Base-by-base conservation (phyloP, 2,888 invertebrate genomes). In the Amblyjoppa fuscipennis region DNA sequence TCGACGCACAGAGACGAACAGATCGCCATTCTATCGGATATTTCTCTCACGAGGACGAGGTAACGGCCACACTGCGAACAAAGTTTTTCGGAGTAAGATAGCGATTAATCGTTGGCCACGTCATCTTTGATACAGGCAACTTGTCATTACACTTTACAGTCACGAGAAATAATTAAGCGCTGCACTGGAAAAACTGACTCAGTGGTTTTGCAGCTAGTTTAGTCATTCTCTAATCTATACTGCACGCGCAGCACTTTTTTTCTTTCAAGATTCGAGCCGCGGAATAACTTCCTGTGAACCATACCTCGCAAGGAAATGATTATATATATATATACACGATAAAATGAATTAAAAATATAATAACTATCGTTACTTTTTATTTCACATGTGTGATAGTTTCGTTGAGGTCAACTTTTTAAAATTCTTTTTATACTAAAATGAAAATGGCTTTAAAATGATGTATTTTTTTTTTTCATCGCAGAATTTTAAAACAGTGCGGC, bases 1-100 rank as follows among this genome's bases (percentile, higher is more conserved):
- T 98, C 98, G 86, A 98, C 96, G 93, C 97, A 97, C 91, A 98
- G 95, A 78, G 89, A 92, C 68, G 93, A 91, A 69, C 93, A 93
- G 74, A 87, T 88, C 83, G 89, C 85, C 28, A 91, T 89, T 81
- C 93, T 91, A 64, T 93, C 93, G 28, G 92, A 89, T 87, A 94
- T 94, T 84, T 94, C 94, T 53, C 92, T 92, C n/a, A 94, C 90
- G 85, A 94, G 87, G 71, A 93, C 90, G 73, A 92, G 89, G 87
- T 94, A 94, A 88, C 94, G 92, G 84, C 92, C 91, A 85, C 94
- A 94, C 94, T 94, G 90, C 38, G 51, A 80, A 86, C 51, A 68
- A 16, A 77, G 25, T 38, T 66, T 70, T 77, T 77, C 41, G 83
- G 70, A 81, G 34, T 41, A 25, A 77, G 45, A 11, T 13, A 31